Evolutionary conservation across 1,140 invertebrate species (phyloP).

Genomic region (Cydia splendana): DNA sequence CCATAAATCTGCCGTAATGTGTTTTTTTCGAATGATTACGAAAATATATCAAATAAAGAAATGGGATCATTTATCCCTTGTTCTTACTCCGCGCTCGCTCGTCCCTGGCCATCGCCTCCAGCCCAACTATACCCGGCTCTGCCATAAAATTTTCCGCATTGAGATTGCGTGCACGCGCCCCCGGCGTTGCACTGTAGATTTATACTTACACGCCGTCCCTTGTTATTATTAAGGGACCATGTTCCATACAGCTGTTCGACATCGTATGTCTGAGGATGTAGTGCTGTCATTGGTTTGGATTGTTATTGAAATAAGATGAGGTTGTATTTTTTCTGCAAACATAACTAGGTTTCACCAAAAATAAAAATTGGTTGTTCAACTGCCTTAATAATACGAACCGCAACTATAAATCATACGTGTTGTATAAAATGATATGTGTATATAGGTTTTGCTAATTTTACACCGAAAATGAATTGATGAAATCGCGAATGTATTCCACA

Average conservation of each 20-base stretch:
- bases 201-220: slow-evolving; percentile 57
- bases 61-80: background rate
- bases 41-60: too few relatives aligned
- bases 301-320: background rate
- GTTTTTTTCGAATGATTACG: too few relatives aligned
- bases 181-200: slow-evolving; percentile 66
- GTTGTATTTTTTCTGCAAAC: background rate
- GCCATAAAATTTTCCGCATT: slow-evolving; percentile 74
- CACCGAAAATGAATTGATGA: too few relatives aligned
- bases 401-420: too few relatives aligned
- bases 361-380: background rate
- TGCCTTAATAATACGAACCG: too few relatives aligned
- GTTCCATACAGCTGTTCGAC: slow-evolving; percentile 11
- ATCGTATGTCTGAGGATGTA: background rate
- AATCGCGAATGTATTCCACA: too few relatives aligned
- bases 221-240: slow-evolving; percentile 61
- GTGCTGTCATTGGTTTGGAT: background rate
- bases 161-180: slow-evolving; percentile 75
- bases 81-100: background rate
- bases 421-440: too few relatives aligned
- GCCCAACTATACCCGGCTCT: slow-evolving; percentile 33
- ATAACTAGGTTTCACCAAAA: background rate
- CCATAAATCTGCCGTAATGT: too few relatives aligned
- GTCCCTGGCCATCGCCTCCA: background rate
- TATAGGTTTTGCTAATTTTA: too few relatives aligned